Percentiles rank a stretch among this genome's conserved stretches.
phyloP scores from a whole-genome alignment of 2,113 vertebrate species.

The Centropus unirufus region DNA sequence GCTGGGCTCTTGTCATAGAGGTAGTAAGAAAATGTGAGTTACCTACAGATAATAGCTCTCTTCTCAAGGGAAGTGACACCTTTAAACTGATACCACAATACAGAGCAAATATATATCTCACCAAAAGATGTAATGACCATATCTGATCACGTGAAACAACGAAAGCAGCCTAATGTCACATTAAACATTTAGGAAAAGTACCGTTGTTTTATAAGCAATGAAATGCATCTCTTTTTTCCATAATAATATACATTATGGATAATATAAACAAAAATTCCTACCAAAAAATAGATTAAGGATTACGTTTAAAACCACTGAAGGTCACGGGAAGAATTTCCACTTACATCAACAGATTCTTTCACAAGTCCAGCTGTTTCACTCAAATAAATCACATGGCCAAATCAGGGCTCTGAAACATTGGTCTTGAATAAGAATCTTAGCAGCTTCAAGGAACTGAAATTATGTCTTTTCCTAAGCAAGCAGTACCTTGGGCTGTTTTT shows the following conservation, averaged over 20 bases:
- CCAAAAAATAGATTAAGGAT: not conserved
- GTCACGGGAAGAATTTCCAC: not conserved
- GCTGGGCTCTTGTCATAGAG: slow-evolving; percentile 42
- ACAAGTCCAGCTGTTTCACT: not conserved
- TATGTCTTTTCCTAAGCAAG: not conserved
- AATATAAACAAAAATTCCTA: not conserved
- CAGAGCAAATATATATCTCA: slow-evolving; percentile 4
- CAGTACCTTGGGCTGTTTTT: accelerated
- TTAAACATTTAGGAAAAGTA: not conserved
- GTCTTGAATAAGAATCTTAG: not conserved
- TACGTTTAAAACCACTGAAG: not conserved
- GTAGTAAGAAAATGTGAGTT: slow-evolving; percentile 53
- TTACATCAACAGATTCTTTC: not conserved
- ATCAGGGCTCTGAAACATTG: not conserved
- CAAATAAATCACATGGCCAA: not conserved
- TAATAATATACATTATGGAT: not conserved
- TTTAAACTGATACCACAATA: slow-evolving; percentile 62
- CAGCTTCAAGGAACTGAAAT: not conserved
- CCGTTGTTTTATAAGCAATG: not conserved
- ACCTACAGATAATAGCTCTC: slow-evolving; percentile 62
- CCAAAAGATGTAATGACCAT: not conserved
- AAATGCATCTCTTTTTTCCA: not conserved
- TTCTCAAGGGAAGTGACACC: slow-evolving; percentile 58
- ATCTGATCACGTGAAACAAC: not conserved
- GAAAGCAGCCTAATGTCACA: not conserved